Base-by-base conservation (phyloP, 2,797 vertebrate genomes). In the Danio albolineatus region DNA sequence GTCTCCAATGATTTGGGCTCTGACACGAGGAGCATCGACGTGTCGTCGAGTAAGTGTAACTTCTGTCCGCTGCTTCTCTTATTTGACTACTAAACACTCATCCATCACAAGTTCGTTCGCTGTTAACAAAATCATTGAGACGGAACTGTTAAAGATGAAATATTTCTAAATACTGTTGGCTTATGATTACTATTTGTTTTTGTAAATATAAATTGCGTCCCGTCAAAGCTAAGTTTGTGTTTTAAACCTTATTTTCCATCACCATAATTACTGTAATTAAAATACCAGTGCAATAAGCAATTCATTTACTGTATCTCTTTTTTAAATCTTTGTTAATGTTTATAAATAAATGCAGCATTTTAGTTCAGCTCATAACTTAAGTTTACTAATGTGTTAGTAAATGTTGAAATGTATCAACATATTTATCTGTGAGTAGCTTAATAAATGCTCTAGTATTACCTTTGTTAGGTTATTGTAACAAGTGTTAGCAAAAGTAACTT, bases 11-110 rank as follows among this genome's bases (percentile, higher is more conserved):
- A 91, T 67, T 94, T 97, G 87, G 97, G 97, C 82, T 85, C 75
- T 82, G 93, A 93, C 78, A 89, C 91, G 84, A 94, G 82, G 86
- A 89, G 89, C 84, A 92, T 98, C 89, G 94, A 95, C 61, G 96
- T 99, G 82, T 97, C 95, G 66, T 94, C 96, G 82, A 89, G 98
- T 99, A 93, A 97, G 97, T 98, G 91, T 75, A 73, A 43, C 48
- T 4, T 17, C 14, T 53, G 10, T 16, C 10, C 10, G 1, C 8
- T 59, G 5, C 13, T 46, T 36, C 12, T 4, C 7, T 72, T 44
- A 28, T 51, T 14, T 21, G 53, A 6, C 7, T 54, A 53, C 12
- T 2, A 0, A 44, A 57, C 36, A 3, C 9, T 69, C 2, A n/a
- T 10, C 3, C 21, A 21, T 49, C 56, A 10, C n/a, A 36, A 14